Base-by-base conservation (phyloP, 2,888 invertebrate species). In the Cosmia trapezina region DNA sequence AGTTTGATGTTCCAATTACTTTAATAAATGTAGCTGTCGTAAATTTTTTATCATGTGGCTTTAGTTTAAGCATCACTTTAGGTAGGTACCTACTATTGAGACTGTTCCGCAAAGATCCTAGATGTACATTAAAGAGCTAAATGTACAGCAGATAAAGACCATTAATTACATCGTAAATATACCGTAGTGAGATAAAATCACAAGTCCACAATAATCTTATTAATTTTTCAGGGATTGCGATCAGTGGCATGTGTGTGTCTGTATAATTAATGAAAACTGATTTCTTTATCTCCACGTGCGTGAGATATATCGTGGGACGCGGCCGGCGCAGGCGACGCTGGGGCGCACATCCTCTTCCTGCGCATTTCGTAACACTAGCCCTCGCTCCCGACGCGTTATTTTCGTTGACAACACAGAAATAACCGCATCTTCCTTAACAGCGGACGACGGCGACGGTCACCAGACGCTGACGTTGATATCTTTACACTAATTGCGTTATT, bases 401-500 rank as follows among this genome's bases (percentile, higher is more conserved):
- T 96, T 93, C 90, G 95, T 94, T 95, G 94, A 94, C 95, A 94
- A 90, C 91, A 95, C 95, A 93, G 93, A 96, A 96, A 96, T 96
- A 96, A 95, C 93, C 91, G 81, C 92, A 91, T 93, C 93, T 94
- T 92, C 93, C 93, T 93, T 93, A 93, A 92, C 92, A 92, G 88
- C 90, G 88, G 80, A 85, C 89, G 91, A 90, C 92, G 92, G 91
- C 89, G 90, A 90, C 93, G 92, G 91, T 91, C 91, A 92, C 91
- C 91, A 92, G 91, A 91, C 92, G 93, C 89, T 91, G 94, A 94
- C 95, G 95, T 94, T 95, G 94, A 95, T 94, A 93, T 93, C 93
- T 95, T 94, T 93, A 94, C 94, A 92, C 95, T 96, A 95, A 96
- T 95, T 94, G 91, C 94, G 91, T 92, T 96, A 96, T 95, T 96